Evolutionary conservation across 2,113 vertebrate genomes (phyloP).

Genomic region (Myotis yumanensis): DNA sequence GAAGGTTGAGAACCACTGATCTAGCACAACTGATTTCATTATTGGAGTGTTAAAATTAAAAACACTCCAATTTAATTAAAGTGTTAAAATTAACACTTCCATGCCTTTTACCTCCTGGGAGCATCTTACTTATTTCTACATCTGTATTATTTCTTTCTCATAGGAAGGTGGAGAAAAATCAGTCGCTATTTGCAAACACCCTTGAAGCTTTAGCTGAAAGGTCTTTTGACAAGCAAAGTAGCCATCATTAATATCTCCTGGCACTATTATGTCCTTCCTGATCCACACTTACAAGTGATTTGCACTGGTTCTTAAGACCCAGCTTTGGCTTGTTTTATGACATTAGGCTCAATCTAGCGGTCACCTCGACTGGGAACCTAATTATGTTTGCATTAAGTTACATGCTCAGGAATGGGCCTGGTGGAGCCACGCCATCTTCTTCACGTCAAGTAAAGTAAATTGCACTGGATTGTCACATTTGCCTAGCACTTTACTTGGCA

Average conservation of each 20-base stretch:
- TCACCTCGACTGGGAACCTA: not conserved
- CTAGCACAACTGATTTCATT: not conserved
- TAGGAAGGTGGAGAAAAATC: not conserved
- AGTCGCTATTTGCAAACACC: not conserved
- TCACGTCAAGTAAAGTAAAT: not conserved
- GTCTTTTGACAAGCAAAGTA: conserved; percentile 11
- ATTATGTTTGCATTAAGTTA: not conserved
- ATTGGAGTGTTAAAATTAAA: not conserved
- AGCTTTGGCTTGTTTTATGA: not conserved
- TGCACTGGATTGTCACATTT: not conserved
- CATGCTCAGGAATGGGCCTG: not conserved
- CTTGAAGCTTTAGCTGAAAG: not conserved
- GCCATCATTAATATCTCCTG: not conserved
- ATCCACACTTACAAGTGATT: not conserved
- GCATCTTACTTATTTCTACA: not conserved
- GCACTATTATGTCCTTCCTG: not conserved
- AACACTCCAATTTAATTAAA: no score
- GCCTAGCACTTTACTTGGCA: not conserved
- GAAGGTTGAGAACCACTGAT: no score
- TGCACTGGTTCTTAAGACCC: not conserved
- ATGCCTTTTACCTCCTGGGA: not conserved
- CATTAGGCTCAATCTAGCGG: not conserved
- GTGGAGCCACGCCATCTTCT: not conserved
- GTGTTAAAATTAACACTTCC: not conserved
- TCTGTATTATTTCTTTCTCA: conserved; percentile 19